Percentiles rank a stretch among this genome's conserved stretches.
phyloP scores from a whole-genome alignment of 2,113 vertebrate genomes.

The Fregetta grallaria region DNA sequence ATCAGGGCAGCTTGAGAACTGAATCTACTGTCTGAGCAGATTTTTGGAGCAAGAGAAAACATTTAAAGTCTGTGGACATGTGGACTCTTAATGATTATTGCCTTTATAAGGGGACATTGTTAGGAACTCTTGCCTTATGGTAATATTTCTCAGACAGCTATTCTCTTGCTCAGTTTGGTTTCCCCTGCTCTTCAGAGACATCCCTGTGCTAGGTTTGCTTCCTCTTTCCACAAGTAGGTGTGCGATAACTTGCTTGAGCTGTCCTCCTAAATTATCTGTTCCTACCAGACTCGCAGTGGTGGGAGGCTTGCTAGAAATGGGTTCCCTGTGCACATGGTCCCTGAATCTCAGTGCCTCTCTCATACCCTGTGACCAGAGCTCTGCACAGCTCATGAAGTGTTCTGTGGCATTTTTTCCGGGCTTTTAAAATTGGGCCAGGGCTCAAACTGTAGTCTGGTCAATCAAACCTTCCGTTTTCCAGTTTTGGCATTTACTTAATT shows the following conservation, averaged over 20 bases:
- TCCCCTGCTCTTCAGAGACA: background rate
- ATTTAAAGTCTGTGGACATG: background rate
- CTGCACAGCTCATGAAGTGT: background rate
- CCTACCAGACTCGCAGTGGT: background rate
- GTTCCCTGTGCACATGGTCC: background rate
- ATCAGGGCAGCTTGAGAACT: background rate
- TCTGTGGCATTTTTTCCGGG: background rate
- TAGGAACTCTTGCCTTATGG: background rate
- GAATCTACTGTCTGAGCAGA: background rate
- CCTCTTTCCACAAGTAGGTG: background rate
- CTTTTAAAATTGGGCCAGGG: background rate
- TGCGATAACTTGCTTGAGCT: background rate
- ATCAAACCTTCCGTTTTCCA: background rate
- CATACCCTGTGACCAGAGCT: background rate
- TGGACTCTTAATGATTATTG: background rate
- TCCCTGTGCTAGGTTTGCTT: background rate
- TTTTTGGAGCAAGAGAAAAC: background rate
- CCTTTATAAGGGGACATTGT: background rate
- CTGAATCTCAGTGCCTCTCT: background rate
- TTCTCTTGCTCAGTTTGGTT: background rate
- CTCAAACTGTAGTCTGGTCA: background rate
- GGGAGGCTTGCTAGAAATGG: background rate
- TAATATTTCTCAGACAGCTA: background rate
- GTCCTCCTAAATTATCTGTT: background rate
- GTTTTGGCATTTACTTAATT: background rate